phyloP scores from a whole-genome alignment of 2,888 invertebrate genomes.

The Drosophila atripex region DNA sequence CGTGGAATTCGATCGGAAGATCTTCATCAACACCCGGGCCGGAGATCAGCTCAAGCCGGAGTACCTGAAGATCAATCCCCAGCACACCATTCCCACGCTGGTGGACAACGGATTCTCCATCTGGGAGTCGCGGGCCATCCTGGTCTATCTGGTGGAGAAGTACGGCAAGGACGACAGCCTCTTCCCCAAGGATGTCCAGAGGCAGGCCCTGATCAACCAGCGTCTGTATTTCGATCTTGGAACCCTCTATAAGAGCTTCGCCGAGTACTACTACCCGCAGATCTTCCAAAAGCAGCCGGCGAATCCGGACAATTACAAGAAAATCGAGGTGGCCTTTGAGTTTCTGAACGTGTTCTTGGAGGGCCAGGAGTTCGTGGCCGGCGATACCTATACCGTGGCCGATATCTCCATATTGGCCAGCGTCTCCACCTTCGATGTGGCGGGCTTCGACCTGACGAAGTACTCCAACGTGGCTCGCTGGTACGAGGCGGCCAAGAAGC shows the following conservation, averaged over 20 bases:
- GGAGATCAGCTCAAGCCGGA: slow-evolving; percentile 89
- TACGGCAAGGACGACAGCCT: slow-evolving; percentile 90
- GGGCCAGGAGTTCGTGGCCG: slow-evolving; percentile 88
- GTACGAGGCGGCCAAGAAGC: slow-evolving; percentile 85
- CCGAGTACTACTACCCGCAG: slow-evolving; percentile 88
- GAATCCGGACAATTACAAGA: slow-evolving; percentile 88
- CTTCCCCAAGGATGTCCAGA: slow-evolving; percentile 89
- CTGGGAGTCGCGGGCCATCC: slow-evolving; percentile 93
- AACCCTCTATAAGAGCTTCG: slow-evolving; percentile 88
- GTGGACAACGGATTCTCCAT: slow-evolving; percentile 91
- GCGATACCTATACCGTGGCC: slow-evolving; percentile 89
- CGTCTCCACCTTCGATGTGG: slow-evolving; percentile 88
- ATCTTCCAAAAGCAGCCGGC: slow-evolving; percentile 86
- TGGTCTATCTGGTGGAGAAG: slow-evolving; percentile 90
- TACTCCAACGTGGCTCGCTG: slow-evolving; percentile 88
- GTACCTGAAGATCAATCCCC: slow-evolving; percentile 90
- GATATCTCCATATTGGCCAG: slow-evolving; percentile 89
- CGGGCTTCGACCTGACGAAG: slow-evolving; percentile 87
- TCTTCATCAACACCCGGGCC: slow-evolving; percentile 85
- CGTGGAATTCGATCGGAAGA: slow-evolving; percentile 87
- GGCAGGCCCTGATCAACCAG: slow-evolving; percentile 90
- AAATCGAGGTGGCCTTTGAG: slow-evolving; percentile 87
- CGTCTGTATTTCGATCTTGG: slow-evolving; percentile 92
- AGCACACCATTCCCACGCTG: slow-evolving; percentile 92
- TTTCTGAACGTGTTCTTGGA: slow-evolving; percentile 89